Percentiles rank a stretch among this genome's conserved stretches.
phyloP scores from a whole-genome alignment of 2,888 invertebrate genomes.

The Gastrophysa polygoni region DNA sequence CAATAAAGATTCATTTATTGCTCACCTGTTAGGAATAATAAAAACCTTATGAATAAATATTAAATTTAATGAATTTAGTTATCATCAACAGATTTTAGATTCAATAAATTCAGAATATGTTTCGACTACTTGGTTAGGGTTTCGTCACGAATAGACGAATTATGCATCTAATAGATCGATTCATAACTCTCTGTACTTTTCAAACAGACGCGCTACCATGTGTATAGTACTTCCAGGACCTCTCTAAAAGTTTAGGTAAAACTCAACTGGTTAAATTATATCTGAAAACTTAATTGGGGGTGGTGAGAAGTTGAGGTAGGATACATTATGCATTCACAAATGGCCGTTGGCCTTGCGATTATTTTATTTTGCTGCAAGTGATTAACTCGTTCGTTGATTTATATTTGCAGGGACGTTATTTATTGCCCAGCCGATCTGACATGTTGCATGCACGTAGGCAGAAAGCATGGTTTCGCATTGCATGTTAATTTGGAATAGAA shows the following conservation, averaged over 20 bases:
- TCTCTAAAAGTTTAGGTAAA: neutral
- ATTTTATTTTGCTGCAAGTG: conserved; percentile 59
- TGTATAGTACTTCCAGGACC: neutral
- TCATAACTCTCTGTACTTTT: too few species aligned
- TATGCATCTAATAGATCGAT: too few species aligned
- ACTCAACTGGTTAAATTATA: conserved; percentile 16
- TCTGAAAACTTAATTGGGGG: conserved; percentile 35
- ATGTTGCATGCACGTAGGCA: conserved; percentile 59
- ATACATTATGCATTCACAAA: conserved; percentile 43
- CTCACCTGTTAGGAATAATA: too few species aligned
- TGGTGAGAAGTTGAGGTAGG: conserved; percentile 32
- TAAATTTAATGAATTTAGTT: too few species aligned
- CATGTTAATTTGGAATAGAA: conserved; percentile 57
- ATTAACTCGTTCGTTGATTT: conserved; percentile 61
- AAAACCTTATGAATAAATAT: too few species aligned
- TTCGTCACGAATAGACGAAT: too few species aligned
- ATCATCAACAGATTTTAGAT: too few species aligned
- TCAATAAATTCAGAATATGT: too few species aligned
- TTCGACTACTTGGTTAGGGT: too few species aligned
- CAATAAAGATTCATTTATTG: too few species aligned
- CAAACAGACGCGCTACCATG: too few species aligned
- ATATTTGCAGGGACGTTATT: conserved; percentile 56
- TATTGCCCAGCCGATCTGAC: conserved; percentile 56
- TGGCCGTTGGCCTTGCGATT: conserved; percentile 59
- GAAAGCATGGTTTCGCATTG: conserved; percentile 57